These are phyloP conservation scores for Ommatoiulus sabulosus DNA, from an alignment of 2,888 invertebrate species.

Conservation along the genomic window DNA sequence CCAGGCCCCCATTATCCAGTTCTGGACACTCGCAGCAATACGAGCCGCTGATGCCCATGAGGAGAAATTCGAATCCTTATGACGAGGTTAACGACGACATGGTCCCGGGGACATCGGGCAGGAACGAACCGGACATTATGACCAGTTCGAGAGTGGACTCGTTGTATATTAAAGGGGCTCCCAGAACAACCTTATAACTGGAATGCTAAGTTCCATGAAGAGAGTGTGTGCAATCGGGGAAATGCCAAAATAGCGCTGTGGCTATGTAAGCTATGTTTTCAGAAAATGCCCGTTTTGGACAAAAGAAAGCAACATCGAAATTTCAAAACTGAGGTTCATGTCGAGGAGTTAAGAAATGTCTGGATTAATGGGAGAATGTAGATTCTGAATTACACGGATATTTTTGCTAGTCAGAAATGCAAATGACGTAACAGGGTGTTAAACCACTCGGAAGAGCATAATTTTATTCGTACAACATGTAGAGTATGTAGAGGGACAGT, in stretches of 20 bases:
- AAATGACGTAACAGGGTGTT: too few relatives aligned
- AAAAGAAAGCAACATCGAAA: neutral
- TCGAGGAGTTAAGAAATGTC: neutral
- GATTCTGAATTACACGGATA: neutral
- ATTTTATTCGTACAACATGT: too few relatives aligned
- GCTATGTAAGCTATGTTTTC: neutral
- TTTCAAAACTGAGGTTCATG: neutral
- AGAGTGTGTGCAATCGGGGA: neutral
- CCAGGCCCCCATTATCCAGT: neutral
- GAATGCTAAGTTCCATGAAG: neutral
- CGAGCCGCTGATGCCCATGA: neutral
- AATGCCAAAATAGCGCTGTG: conserved; percentile 17
- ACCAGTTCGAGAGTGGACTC: conserved; percentile 9
- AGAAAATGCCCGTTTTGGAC: neutral
- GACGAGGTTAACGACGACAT: conserved; percentile 29
- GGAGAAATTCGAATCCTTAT: neutral
- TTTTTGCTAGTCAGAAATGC: too few relatives aligned
- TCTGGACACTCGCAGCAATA: neutral
- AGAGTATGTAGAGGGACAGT: too few relatives aligned
- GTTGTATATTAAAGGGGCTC: conserved; percentile 12
- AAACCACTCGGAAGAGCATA: too few relatives aligned
- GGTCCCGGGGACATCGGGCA: neutral
- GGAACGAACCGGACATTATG: conserved; percentile 26
- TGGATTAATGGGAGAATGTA: neutral
- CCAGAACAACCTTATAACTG: neutral